Evolutionary conservation across 1,140 invertebrate genomes (phyloP), one percentile per base, ranked within the genome.

Genomic region (Holcopasites calliopsidis): DNA sequence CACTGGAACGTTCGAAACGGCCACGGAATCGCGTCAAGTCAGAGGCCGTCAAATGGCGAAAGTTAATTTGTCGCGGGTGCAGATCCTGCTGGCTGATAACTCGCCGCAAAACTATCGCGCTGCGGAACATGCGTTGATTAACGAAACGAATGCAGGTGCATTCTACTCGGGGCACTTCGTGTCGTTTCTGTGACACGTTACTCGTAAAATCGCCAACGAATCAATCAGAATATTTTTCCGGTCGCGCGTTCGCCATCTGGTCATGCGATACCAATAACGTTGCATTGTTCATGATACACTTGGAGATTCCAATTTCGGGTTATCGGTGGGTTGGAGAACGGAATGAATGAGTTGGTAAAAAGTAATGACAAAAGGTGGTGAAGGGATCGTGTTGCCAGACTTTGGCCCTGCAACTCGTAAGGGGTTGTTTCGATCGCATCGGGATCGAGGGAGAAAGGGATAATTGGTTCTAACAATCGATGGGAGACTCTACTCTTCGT

Each of bases 121-220:
- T 33, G 54, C 73, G 55, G 54, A 54, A 50, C 8, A 69, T 21
- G 23, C 31, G 54, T 68, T 75, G 73, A 75, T 75, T 50, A 75
- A 69, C 50, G 55, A 58, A 49, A 75, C 52, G 42, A 40, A 52
- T 23, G 33, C 50, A 10, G 61, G 40, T 23, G 10, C n/a, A 66
- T 74, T 68, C 40, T 68, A 18, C 72, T 1, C 28, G 58, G 11
- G 35, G 40, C 60, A 40, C 64, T 57, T 50, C 52, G 33, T 75
- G 68, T 38, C 40, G 16, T 18, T 4, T 1, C 21, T 3, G 55
- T 13, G 26, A 42, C 40, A 28, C 16, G 65, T 38, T 18, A 35
- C 40, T 11, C 26, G 52, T 42, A n/a, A 58, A 40, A 68, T 42
- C 42, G n/a, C 26, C 33, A 31, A 5, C 31, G 35, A 60, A 69